Base-by-base conservation (phyloP, 2,113 vertebrate species). In the Orcinus orca region DNA sequence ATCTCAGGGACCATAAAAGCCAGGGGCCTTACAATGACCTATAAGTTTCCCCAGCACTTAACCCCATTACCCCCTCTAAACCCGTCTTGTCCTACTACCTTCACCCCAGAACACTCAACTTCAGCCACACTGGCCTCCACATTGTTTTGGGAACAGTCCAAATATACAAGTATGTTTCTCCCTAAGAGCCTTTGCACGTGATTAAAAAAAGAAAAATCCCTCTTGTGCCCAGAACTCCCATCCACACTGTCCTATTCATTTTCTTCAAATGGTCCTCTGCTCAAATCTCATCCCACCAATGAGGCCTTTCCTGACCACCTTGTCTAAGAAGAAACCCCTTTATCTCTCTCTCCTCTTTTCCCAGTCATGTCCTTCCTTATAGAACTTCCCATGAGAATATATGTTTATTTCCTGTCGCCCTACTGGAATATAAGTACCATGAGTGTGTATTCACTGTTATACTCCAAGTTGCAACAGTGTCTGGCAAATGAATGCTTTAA, bases 181-280 rank as follows among this genome's bases (percentile, higher is more conserved):
- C 36, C 60, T 1, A 33, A 91, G 82, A 76, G 26, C 60, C 89
- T 96, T 91, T 91, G 63, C 50, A 73, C 12, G 7, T 62, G 47
- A 21, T 14, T 47, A 17, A 13, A 21, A 33, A 29, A 31, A 33
- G 17, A 8, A 62, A 76, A 55, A 70, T 17, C 5, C 13, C 0
- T 6, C 6, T 83, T 15, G 10, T 20, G 2, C 23, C 38, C 29
- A 26, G 86, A 62, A 62, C 15, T 41, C 29, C 36, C 12, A 21
- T n/a, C 41, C 18, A 2, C 15, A 4, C 47, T 29, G 11, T 8
- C 85, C 31, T 14, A 10, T 21, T 38, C 5, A 5, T 68, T 88
- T 70, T 50, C 65, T 87, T 80, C 62, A 29, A 23, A 36, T 3
- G 9, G 14, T 13, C 80, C 53, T 60, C n/a, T 76, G 21, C 31